Conservation (phyloP, 2,113 vertebrate genomes). For the Corythoichthys intestinalis region DNA sequence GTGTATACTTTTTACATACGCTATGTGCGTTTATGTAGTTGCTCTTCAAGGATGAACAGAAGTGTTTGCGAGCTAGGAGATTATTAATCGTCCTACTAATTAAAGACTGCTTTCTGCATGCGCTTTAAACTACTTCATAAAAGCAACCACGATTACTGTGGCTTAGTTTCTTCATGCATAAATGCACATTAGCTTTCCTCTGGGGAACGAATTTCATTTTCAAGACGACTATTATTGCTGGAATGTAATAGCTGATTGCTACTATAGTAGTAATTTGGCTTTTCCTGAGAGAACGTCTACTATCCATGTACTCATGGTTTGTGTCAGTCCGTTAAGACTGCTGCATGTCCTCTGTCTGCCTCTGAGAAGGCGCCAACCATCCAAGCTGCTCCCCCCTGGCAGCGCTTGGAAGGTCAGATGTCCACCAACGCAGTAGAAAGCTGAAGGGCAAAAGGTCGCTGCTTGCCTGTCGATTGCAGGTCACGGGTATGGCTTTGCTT, state of each 20-base stretch:
- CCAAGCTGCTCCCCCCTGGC: slow-evolving; percentile 70
- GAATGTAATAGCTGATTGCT: slow-evolving; percentile 36
- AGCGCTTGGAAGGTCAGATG: slow-evolving; percentile 55
- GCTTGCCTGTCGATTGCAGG: slow-evolving; percentile 22
- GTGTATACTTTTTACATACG: not conserved
- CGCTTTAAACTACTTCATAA: slow-evolving; percentile 40
- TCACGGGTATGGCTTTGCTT: slow-evolving; percentile 11
- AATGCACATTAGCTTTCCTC: slow-evolving; percentile 30
- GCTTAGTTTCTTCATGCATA: slow-evolving; percentile 46
- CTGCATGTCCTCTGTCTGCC: slow-evolving; percentile 46
- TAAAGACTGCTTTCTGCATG: slow-evolving; percentile 36
- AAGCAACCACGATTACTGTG: slow-evolving; percentile 31
- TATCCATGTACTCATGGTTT: slow-evolving; percentile 18
- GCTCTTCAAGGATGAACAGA: slow-evolving; percentile 1
- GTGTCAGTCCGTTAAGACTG: slow-evolving; percentile 7
- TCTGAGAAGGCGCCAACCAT: slow-evolving; percentile 51
- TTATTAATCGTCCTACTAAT: slow-evolving; percentile 51
- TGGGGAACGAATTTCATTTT: slow-evolving; percentile 33
- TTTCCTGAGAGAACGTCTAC: slow-evolving; percentile 62
- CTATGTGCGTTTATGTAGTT: slow-evolving; percentile 2
- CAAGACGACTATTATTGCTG: slow-evolving; percentile 51
- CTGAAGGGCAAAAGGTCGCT: slow-evolving; percentile 11
- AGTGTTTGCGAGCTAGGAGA: slow-evolving; percentile 31
- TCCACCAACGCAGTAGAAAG: slow-evolving; percentile 48
- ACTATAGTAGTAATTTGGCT: slow-evolving; percentile 32